Conservation (phyloP, 2,797 vertebrate genomes). For the Sarcoramphus papa region DNA sequence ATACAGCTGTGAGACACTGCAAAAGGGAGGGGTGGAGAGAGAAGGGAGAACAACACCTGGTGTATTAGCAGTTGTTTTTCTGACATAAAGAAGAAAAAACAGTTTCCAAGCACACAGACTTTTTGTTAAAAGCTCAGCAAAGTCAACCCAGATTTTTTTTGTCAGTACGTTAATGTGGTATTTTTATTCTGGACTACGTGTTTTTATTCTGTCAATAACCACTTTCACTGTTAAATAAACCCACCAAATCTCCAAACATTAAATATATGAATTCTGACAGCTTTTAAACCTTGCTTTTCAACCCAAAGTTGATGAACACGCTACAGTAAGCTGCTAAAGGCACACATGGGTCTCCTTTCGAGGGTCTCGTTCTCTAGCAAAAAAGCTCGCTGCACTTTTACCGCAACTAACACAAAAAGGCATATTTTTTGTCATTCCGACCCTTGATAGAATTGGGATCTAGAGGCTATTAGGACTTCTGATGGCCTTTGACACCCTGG, state of each 20-base stretch:
- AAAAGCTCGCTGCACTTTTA: background rate
- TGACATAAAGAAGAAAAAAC: conserved; percentile 2
- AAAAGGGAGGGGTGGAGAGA: background rate
- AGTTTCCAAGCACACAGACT: background rate
- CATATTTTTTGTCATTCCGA: background rate
- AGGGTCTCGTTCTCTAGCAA: background rate
- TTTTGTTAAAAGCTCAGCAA: background rate
- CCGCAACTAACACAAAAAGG: background rate
- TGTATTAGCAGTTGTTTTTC: background rate
- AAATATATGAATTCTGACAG: background rate
- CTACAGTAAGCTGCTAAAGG: background rate
- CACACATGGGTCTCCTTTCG: background rate
- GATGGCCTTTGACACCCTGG: conserved; percentile 43
- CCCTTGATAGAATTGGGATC: background rate
- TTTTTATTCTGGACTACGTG: background rate
- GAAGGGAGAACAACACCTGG: conserved; percentile 38
- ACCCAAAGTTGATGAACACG: background rate
- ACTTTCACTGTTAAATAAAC: background rate
- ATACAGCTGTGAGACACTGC: conserved; percentile 12
- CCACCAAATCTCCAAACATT: background rate
- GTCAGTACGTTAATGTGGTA: background rate
- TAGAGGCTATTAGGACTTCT: conserved; percentile 6
- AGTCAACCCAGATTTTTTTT: background rate
- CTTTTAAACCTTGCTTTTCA: conserved; percentile 15
- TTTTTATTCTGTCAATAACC: conserved; percentile 11